phyloP scores from a whole-genome alignment of 2,797 vertebrate genomes.

The Hoplostethus atlanticus region DNA sequence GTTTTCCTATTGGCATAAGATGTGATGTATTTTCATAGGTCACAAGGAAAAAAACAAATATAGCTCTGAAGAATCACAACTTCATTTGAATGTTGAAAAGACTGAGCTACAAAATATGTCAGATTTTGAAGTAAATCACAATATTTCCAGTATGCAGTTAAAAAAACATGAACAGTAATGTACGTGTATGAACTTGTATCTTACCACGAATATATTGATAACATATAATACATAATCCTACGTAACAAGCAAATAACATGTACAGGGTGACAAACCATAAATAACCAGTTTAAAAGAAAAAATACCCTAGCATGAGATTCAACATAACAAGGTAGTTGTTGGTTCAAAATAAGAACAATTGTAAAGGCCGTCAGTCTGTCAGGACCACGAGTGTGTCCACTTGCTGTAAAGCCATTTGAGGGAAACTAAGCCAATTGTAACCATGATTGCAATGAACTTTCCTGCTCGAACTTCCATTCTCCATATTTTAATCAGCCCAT shows the following conservation, averaged over 20 bases:
- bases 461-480: conserved; percentile 70
- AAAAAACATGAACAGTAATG: too few species aligned
- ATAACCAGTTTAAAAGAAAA: too few species aligned
- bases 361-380: conserved; percentile 17
- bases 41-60: background rate
- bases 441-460: conserved; percentile 69
- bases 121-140: background rate
- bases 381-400: conserved; percentile 47
- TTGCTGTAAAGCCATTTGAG: conserved; percentile 50
- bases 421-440: conserved; percentile 56
- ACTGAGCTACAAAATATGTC: background rate
- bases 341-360: too few species aligned
- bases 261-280: too few species aligned
- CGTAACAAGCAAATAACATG: too few species aligned
- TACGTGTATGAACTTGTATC: too few species aligned
- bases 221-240: too few species aligned
- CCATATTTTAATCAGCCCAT: conserved; percentile 73
- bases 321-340: too few species aligned
- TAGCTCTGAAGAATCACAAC: background rate
- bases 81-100: background rate
- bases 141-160: too few species aligned
- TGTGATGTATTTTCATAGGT: background rate
- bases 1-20: background rate
- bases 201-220: too few species aligned
- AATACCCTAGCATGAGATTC: too few species aligned